A percentile compares a stretch with the other conserved stretches of the same genome.
These are phyloP conservation scores for Idaea biselata DNA, from an alignment of 2,888 invertebrate species.

Conservation along the genomic window DNA sequence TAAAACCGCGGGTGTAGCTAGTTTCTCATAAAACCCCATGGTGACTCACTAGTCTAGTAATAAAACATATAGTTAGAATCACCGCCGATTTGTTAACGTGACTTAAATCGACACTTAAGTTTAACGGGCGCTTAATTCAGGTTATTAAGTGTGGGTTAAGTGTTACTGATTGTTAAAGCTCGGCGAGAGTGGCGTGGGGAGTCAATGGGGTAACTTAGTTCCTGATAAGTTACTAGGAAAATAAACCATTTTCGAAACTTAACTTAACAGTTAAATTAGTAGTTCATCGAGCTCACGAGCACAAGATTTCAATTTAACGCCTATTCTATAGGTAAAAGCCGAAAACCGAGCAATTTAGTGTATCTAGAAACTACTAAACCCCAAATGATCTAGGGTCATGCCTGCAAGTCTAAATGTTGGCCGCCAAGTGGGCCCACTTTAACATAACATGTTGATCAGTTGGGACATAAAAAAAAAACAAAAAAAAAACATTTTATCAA, in stretches of 20 bases:
- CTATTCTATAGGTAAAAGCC: too few relatives aligned
- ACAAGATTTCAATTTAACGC: too few relatives aligned
- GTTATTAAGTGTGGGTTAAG: conserved; percentile 1
- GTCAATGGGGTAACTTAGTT: not conserved
- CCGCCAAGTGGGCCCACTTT: too few relatives aligned
- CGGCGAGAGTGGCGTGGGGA: not conserved
- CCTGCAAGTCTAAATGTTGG: too few relatives aligned
- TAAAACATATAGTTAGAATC: not conserved
- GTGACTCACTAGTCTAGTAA: not conserved
- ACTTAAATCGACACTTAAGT: not conserved
- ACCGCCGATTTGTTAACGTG: not conserved
- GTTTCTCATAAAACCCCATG: not conserved
- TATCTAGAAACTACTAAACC: too few relatives aligned
- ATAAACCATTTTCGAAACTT: not conserved
- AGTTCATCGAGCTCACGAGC: too few relatives aligned
- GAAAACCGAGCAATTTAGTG: too few relatives aligned
- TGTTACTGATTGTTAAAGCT: not conserved
- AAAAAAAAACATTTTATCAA: too few relatives aligned
- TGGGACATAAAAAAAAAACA: too few relatives aligned
- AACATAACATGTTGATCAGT: too few relatives aligned
- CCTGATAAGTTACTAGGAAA: not conserved
- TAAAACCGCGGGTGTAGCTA: not conserved
- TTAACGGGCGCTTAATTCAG: not conserved
- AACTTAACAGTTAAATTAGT: too few relatives aligned
- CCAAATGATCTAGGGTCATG: too few relatives aligned